These are phyloP conservation scores for Papilio polytes DNA, from an alignment of 1,140 invertebrate species.

Conservation along the genomic window DNA sequence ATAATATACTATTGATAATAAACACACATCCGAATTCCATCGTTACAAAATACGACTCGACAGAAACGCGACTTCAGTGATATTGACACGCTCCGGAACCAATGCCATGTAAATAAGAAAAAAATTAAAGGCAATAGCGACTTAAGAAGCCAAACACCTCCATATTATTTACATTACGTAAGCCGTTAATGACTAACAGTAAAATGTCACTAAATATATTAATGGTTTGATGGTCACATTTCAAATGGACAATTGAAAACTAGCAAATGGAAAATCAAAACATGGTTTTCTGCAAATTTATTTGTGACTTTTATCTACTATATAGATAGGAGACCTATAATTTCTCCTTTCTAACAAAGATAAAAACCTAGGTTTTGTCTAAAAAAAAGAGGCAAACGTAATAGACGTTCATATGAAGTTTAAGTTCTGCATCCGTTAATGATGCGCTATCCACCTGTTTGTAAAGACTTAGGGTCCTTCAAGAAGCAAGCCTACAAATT, in stretches of 20 bases:
- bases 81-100: slow-evolving; percentile 47
- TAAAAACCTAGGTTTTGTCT: no score
- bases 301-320: no score
- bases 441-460: no score
- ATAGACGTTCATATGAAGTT: no score
- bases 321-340: no score
- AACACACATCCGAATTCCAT: slow-evolving; percentile 49
- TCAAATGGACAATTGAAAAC: neutral
- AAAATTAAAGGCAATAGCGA: slow-evolving; percentile 39
- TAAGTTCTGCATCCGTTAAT: no score
- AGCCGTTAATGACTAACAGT: neutral
- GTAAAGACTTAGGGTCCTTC: no score
- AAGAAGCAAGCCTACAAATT: no score
- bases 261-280: neutral
- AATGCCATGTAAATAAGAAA: slow-evolving; percentile 52
- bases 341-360: no score
- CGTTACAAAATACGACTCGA: slow-evolving; percentile 52
- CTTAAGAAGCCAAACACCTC: slow-evolving; percentile 31
- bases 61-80: slow-evolving; percentile 42
- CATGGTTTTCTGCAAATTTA: neutral
- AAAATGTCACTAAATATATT: slow-evolving; percentile 8
- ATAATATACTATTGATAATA: slow-evolving; percentile 41
- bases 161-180: slow-evolving; percentile 29
- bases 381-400: neutral
- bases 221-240: neutral